These are phyloP conservation scores for Cyprinella venusta DNA, from an alignment of 2,797 vertebrate genomes.

Conservation along the genomic window DNA sequence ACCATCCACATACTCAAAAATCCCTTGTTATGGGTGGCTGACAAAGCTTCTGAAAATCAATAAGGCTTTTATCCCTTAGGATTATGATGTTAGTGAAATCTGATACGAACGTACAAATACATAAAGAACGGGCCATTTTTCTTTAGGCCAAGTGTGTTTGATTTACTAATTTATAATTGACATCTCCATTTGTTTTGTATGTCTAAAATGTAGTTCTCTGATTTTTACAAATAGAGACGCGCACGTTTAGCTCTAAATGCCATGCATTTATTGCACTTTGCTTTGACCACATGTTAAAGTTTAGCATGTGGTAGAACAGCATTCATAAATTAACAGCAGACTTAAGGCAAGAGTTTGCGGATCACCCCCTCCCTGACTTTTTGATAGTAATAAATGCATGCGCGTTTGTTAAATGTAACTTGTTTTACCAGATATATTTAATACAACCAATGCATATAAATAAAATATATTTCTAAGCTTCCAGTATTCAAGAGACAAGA, in stretches of 20 bases:
- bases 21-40: neutral
- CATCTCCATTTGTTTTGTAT: neutral
- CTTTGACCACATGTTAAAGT: neutral
- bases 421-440: neutral
- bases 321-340: neutral
- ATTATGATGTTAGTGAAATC: neutral
- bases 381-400: neutral
- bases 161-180: neutral
- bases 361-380: neutral
- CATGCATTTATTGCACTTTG: neutral
- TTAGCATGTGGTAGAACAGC: neutral
- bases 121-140: neutral
- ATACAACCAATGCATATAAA: neutral
- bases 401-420: conserved; percentile 5
- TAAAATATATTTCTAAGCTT: neutral
- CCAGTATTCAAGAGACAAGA: neutral
- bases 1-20: conserved; percentile 3
- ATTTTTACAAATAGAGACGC: neutral
- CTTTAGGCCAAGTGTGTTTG: neutral
- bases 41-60: conserved; percentile 9
- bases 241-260: neutral
- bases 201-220: neutral
- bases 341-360: neutral
- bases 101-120: neutral
- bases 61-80: conserved; percentile 9